Evolutionary conservation across 2,113 vertebrate species (phyloP).

Genomic region (Isichthys henryi): DNA sequence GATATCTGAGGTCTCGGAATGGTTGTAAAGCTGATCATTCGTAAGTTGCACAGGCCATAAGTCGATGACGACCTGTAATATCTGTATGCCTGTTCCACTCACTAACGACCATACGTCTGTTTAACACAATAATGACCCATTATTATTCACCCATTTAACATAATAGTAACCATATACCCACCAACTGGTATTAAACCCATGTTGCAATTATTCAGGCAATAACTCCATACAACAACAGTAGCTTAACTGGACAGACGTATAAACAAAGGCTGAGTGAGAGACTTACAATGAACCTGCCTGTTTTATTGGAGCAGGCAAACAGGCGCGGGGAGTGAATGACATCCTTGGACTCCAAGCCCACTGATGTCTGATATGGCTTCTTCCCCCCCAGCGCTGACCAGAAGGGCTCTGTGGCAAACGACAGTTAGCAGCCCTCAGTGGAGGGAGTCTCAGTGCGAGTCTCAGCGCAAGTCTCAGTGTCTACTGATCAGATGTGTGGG

Average conservation of each 20-base stretch:
- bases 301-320: constrained; percentile 87
- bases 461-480: neutral
- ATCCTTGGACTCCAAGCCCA: constrained; percentile 57
- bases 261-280: neutral
- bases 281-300: constrained; percentile 78
- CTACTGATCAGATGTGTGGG: neutral
- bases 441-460: neutral
- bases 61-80: neutral
- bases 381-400: constrained; percentile 77
- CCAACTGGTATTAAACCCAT: neutral
- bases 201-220: neutral
- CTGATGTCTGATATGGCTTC: constrained; percentile 74
- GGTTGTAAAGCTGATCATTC: no score
- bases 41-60: no score
- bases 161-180: neutral
- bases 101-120: neutral
- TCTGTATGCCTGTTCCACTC: neutral
- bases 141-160: neutral
- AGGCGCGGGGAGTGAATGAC: constrained; percentile 66
- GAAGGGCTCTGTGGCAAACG: constrained; percentile 65
- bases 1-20: no score
- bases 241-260: neutral
- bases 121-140: neutral
- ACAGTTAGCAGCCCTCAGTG: neutral
- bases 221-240: neutral